phyloP scores from a whole-genome alignment of 2,888 invertebrate species.

The Acronicta psi region DNA sequence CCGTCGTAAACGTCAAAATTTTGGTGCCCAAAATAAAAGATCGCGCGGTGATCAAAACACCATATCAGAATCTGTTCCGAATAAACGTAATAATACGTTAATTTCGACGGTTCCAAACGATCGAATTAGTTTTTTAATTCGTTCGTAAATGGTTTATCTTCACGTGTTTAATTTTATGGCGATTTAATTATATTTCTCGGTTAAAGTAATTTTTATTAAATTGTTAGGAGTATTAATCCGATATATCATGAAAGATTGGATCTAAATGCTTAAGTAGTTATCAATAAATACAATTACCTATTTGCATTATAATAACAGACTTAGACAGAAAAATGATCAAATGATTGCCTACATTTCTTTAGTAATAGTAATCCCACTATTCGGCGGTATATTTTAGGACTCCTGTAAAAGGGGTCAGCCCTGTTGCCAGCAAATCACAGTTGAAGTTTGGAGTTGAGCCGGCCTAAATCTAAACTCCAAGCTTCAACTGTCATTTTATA shows the following conservation, averaged over 20 bases:
- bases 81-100: slow-evolving; percentile 64
- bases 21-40: slow-evolving; percentile 69
- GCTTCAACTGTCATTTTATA: no score
- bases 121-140: slow-evolving; percentile 57
- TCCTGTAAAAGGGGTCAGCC: no score
- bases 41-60: slow-evolving; percentile 63
- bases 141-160: slow-evolving; percentile 37
- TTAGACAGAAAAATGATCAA: no score
- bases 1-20: slow-evolving; percentile 75
- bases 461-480: no score
- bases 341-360: no score
- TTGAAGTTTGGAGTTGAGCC: no score
- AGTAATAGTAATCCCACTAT: no score
- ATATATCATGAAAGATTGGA: neutral
- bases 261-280: no score
- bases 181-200: slow-evolving; percentile 38
- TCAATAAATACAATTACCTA: no score
- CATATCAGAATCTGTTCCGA: slow-evolving; percentile 64
- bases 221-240: neutral
- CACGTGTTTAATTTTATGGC: slow-evolving; percentile 34
- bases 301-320: no score
- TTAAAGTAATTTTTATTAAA: slow-evolving; percentile 9
- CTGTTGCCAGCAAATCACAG: no score
- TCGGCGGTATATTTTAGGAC: no score
- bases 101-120: slow-evolving; percentile 57